Evolutionary conservation across 1,140 invertebrate species (phyloP), one percentile per base, ranked within the genome.

Genomic region (Sweltsa coloradensis): DNA sequence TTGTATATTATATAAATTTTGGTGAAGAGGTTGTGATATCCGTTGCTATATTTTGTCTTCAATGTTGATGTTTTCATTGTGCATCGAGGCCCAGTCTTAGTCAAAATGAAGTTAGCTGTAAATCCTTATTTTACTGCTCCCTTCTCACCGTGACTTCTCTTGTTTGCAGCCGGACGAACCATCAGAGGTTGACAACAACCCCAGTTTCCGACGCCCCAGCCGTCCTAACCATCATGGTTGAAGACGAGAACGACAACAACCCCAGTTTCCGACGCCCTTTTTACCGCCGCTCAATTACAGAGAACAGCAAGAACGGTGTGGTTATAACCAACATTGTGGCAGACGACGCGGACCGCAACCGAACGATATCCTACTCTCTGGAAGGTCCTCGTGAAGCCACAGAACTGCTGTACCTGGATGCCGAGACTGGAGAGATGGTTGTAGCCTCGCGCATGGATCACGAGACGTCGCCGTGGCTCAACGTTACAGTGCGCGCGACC

Each of bases 101-200:
- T n/a, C n/a, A n/a, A n/a, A n/a, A n/a, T n/a, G n/a, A n/a, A n/a
- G n/a, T n/a, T n/a, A n/a, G n/a, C n/a, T n/a, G n/a, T n/a, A n/a
- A n/a, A n/a, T n/a, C n/a, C n/a, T n/a, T n/a, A n/a, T n/a, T n/a
- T n/a, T n/a, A n/a, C n/a, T n/a, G n/a, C n/a, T n/a, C n/a, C n/a
- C n/a, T n/a, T n/a, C n/a, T n/a, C n/a, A n/a, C n/a, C n/a, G n/a
- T n/a, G n/a, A n/a, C n/a, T n/a, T n/a, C n/a, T n/a, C n/a, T n/a
- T n/a, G n/a, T n/a, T n/a, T n/a, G n/a, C 56, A 74, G 81, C 79
- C 0, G 80, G 74, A 5, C 63, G 92, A 0, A 85, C 75, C 18
- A 78, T 92, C 37, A 64, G 83, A 88, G 47, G 97, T 97, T 58
- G 92, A 97, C 53, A 95, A 96, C 57, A 83, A 85, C 61, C 92